These are phyloP conservation scores for Drosophila orosa DNA, from an alignment of 1,140 invertebrate species.

Conservation along the genomic window DNA sequence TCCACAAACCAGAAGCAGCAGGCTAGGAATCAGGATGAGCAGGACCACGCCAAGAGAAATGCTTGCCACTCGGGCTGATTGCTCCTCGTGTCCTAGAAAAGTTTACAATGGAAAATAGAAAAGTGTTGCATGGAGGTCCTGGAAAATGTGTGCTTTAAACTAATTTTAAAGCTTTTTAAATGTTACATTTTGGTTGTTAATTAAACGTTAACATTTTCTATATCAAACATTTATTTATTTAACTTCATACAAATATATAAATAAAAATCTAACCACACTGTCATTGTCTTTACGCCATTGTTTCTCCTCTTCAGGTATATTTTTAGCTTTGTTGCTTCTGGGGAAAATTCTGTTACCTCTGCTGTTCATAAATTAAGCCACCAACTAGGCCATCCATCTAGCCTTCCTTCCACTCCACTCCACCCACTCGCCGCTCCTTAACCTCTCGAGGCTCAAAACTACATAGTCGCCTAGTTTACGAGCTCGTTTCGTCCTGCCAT, in stretches of 20 bases:
- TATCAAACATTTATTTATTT: too few relatives aligned
- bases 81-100: slow-evolving; percentile 90
- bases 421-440: not conserved
- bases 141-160: not conserved
- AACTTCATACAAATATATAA: not conserved
- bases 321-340: not conserved
- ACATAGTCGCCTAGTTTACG: slow-evolving; percentile 59
- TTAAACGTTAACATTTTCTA: not conserved
- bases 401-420: not conserved
- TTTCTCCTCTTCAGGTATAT: not conserved
- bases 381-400: slow-evolving; percentile 41
- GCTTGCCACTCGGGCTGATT: slow-evolving; percentile 90
- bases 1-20: slow-evolving; percentile 89
- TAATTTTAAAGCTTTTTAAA: not conserved
- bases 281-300: not conserved
- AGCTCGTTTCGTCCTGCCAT: slow-evolving; percentile 16
- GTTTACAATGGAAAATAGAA: slow-evolving; percentile 35
- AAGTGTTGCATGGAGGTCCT: not conserved
- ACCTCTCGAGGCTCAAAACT: slow-evolving; percentile 28
- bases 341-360: slow-evolving; percentile 36
- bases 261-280: not conserved
- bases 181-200: not conserved
- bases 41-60: slow-evolving; percentile 91
- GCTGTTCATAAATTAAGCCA: slow-evolving; percentile 69
- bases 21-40: slow-evolving; percentile 89